A percentile compares a stretch with the other conserved stretches of the same genome.
Evolutionary conservation across 2,113 vertebrate species (phyloP).

Genomic region (Aphelocoma coerulescens): DNA sequence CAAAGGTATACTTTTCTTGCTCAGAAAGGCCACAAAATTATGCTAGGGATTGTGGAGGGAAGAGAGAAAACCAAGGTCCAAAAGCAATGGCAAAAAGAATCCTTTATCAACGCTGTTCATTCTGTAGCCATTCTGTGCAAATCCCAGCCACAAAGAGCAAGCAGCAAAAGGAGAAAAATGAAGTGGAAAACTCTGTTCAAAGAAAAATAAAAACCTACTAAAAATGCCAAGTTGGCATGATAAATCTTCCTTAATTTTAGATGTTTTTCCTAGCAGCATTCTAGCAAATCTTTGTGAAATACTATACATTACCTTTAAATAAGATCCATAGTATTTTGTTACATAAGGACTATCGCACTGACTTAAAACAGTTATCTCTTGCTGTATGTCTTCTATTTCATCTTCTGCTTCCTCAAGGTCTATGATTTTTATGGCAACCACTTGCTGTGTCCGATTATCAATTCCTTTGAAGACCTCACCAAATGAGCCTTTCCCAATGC

Average conservation of each 20-base stretch:
- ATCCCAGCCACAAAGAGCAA: neutral
- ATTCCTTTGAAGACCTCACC: constrained; percentile 96
- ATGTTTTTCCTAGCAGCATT: neutral
- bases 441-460: constrained; percentile 87
- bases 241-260: neutral
- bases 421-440: constrained; percentile 94
- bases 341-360: constrained; percentile 93
- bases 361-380: constrained; percentile 94
- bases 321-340: constrained; percentile 93
- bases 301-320: constrained; percentile 84
- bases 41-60: neutral
- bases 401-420: constrained; percentile 94
- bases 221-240: neutral
- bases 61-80: neutral
- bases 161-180: neutral
- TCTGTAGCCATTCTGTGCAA: neutral
- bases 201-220: neutral
- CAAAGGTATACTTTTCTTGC: neutral
- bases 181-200: neutral
- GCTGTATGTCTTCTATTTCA: constrained; percentile 95
- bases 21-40: neutral
- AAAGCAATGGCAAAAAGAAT: neutral
- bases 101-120: neutral
- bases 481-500: constrained; percentile 92
- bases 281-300: neutral